Percentiles rank a stretch among this genome's conserved stretches.
phyloP scores from a whole-genome alignment of 2,113 vertebrate species.

The Tragelaphus scriptus region DNA sequence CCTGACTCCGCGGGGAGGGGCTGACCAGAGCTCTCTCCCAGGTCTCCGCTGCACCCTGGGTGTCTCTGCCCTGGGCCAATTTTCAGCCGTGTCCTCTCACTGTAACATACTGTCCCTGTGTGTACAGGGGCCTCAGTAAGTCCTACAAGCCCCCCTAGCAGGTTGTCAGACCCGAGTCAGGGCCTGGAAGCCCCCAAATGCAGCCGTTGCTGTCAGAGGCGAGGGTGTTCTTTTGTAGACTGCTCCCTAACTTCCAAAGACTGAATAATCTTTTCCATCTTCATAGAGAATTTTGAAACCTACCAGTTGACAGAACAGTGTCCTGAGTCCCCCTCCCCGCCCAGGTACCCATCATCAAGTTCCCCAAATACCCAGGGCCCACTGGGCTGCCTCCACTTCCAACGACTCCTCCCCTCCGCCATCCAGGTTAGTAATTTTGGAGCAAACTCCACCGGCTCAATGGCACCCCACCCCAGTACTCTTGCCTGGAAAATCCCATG shows the following conservation, averaged over 20 bases:
- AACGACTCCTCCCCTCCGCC: fast-evolving
- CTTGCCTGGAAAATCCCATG: too few species aligned
- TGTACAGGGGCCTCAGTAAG: neutral
- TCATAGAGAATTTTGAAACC: neutral
- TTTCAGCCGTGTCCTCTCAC: neutral
- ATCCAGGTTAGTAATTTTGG: too few species aligned
- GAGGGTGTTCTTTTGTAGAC: neutral
- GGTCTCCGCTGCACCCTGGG: fast-evolving
- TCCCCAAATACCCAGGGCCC: fast-evolving
- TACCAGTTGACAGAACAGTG: neutral
- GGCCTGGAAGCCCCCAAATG: neutral
- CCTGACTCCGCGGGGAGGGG: fast-evolving
- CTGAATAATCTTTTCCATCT: neutral
- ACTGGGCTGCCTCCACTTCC: fast-evolving
- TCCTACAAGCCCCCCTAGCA: fast-evolving
- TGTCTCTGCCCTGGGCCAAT: neutral
- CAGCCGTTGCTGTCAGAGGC: neutral
- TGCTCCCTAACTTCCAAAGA: neutral
- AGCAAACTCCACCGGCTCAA: neutral
- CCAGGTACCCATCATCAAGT: neutral
- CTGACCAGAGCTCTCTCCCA: fast-evolving
- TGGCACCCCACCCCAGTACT: too few species aligned
- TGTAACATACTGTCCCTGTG: neutral
- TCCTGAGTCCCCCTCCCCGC: neutral
- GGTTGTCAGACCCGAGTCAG: neutral